Base-by-base conservation (phyloP, 2,797 vertebrate genomes). In the Florisuga fusca region DNA sequence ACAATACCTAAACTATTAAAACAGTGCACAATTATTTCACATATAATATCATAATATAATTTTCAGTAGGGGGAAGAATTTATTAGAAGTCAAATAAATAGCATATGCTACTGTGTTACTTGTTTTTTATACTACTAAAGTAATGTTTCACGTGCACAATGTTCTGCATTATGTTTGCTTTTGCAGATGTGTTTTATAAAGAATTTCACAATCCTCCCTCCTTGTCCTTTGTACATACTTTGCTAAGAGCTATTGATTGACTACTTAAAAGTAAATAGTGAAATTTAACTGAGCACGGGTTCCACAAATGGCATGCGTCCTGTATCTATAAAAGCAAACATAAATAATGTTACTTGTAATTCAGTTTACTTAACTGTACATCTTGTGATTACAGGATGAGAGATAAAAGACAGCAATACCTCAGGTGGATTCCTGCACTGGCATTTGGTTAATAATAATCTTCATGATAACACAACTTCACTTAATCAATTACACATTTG, bases 161-260 rank as follows among this genome's bases (percentile, higher is more conserved):
- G 91, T 87, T 67, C 94, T 55, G 29, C 87, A 82, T 91, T 69
- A 92, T 46, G 69, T 92, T 90, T 95, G 85, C 84, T 96, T 88
- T 87, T 86, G 76, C 68, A 91, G 68, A 89, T 96, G 82, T 90
- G 34, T 48, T 88, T 94, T 90, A 55, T 76, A 96, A 97, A 92
- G 58, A 93, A 91, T 96, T 98, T 97, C 86, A 94, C 84, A 94
- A 96, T 87, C 27, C 8, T 68, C n/a, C 59, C 27, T 84, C 58
- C 92, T 80, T 89, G 87, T 90, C 84, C 95, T 97, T 93, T 97
- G 93, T 89, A 93, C 85, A 90, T 90, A 96, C 67, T 97, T 96
- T 97, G 84, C 80, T 97, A 97, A 90, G 50, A 33, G 84, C 43
- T 92, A 97, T 83, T 88, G 90, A 94, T 51, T 83, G 80, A 81